Evolutionary conservation across 2,888 invertebrate genomes (phyloP), one percentile per base, ranked within the genome.

Genomic region (Anthophora plumipes): DNA sequence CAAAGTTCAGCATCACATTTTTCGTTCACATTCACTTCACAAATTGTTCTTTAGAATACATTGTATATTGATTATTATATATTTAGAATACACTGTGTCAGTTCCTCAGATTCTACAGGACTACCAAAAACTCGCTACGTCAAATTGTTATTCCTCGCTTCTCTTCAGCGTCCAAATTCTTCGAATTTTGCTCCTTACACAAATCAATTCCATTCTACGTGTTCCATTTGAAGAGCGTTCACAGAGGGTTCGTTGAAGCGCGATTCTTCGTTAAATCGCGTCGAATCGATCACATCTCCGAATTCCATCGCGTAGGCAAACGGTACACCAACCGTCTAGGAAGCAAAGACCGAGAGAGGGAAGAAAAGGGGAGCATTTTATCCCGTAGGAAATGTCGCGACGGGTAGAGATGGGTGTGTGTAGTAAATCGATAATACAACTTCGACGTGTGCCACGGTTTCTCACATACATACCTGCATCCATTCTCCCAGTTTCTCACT

Each of bases 371-470:
- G 31, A 46, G 55, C 57, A 20, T 77, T 77, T 61, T 70, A 77
- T 70, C 20, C 60, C 59, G 59, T 64, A 69, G 80, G 46, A 81
- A 74, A 67, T 81, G 80, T 81, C 81, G 66, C 25, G 69, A 39
- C 66, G 43, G 31, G 60, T 69, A 25, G 14, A 52, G 12, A 25
- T 12, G 37, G 37, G 0, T 20, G 14, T 20, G 14, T 11, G 22
- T 25, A 37, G 64, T 69, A 66, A 79, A 81, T 81, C 80, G 80
- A 81, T 81, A 79, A 79, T 80, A 74, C 73, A 57, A 20, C 69
- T 60, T 73, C 60, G 69, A 70, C 80, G 60, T 70, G 68, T 72
- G 68, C 68, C 60, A n/a, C 6, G 48, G 64, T 31, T 31, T 31
- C 31, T 31, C 61, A 31, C 37, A 22, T 41, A 59, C 64, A 66